Evolutionary conservation across 2,113 vertebrate species (phyloP), one percentile per base, ranked within the genome.

Genomic region (Prolemur simus): DNA sequence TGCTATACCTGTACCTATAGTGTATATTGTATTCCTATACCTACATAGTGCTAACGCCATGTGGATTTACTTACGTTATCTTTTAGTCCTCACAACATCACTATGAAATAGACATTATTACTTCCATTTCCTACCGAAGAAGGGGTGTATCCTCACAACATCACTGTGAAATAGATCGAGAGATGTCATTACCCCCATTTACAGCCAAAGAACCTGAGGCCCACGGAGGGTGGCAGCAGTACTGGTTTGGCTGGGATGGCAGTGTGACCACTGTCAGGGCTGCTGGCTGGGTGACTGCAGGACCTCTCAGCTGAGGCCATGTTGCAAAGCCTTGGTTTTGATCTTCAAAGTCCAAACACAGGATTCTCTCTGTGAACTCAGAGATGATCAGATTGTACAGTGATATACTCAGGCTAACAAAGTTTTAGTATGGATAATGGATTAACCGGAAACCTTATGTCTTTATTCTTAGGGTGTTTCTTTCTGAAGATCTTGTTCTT

Each of bases 261-360:
- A 6, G 0, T 11, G 0, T 1, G 49, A 29, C 54, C 1, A 0
- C 14, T 37, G 23, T 21, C 76, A 21, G 37, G 54, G 29, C 49
- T 6, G 7, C 49, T 45, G 29, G 64, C 63, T n/a, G 49, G 9
- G n/a, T 8, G 27, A 32, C 27, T 2, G 8, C 21, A 45, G n/a
- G 8, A 49, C 85, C 47, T 63, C 52, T 89, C 20, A 1, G 1
- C 20, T 37, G 69, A 54, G 27, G 8, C 87, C 63, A 9, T 42
- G 20, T 49, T 90, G 42, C 76, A 58, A 42, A 89, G 58, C 52
- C 60, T 15, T 7, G 10, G 8, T 64, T 91, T 86, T 4, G 34
- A 60, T 54, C 63, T 84, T 85, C 11, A 2, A 8, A 27, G 32
- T 34, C 23, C 32, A 21, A 5, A 3, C 45, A 4, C 4, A 54